These are phyloP conservation scores for Echinometra lucunter DNA, from an alignment of 53 echinoderm and acorn worm species.

Conservation along the genomic window DNA sequence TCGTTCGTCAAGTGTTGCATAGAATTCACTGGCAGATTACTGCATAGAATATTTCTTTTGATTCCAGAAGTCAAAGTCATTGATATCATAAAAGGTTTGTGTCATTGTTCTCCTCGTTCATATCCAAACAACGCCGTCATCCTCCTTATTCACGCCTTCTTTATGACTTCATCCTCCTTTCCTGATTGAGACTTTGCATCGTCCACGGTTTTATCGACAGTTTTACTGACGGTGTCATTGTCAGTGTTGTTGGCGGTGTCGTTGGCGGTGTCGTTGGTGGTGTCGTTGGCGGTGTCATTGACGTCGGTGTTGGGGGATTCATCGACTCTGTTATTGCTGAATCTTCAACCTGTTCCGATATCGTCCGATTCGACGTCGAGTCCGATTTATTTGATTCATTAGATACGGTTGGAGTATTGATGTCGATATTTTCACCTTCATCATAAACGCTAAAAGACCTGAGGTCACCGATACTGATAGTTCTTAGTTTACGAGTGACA, in stretches of 20 bases:
- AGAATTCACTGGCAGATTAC: too few relatives aligned
- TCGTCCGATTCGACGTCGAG: neutral
- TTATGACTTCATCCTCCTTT: neutral
- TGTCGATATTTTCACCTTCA: conserved; percentile 16
- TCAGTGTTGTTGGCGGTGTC: neutral
- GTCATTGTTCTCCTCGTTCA: neutral
- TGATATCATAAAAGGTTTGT: too few relatives aligned
- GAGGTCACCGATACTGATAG: conserved; percentile 61
- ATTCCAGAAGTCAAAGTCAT: too few relatives aligned
- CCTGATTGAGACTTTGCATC: neutral
- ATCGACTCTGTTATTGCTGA: neutral
- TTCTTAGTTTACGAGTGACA: conserved; percentile 55
- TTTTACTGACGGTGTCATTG: neutral
- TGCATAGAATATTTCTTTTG: too few relatives aligned
- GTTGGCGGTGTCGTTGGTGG: neutral
- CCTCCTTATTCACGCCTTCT: neutral
- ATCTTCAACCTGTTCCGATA: neutral
- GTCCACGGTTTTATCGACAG: neutral
- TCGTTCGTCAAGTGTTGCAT: too few relatives aligned
- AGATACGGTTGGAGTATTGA: neutral
- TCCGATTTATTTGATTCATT: neutral
- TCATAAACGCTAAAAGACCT: conserved; percentile 52
- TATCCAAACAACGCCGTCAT: conserved; percentile 19
- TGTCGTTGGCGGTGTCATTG: neutral
- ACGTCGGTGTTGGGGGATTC: neutral